Percentiles rank a stretch among this genome's conserved stretches.
Conservation (phyloP, 2,113 vertebrate species). For the Macaca mulatta region DNA sequence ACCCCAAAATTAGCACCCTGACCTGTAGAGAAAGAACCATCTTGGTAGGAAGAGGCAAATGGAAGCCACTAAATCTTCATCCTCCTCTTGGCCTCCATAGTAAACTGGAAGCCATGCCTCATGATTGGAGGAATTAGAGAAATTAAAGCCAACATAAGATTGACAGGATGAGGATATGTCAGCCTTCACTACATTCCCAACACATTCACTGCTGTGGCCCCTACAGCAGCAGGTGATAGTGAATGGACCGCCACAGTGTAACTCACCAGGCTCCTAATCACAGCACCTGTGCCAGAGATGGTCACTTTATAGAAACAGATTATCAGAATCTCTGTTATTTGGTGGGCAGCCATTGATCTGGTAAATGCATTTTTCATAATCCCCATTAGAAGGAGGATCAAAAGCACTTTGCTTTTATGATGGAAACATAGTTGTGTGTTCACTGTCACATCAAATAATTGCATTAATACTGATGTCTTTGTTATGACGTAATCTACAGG, state of each 20-base stretch:
- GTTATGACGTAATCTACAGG: not conserved
- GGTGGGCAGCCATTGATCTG: not conserved
- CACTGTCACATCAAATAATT: not conserved
- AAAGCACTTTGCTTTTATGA: not conserved
- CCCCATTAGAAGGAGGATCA: not conserved
- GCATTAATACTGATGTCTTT: not conserved
- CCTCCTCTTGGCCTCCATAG: not conserved
- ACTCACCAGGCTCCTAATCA: not conserved
- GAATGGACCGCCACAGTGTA: not conserved
- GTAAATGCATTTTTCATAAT: not conserved
- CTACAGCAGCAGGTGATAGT: no score
- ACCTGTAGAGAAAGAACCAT: no score
- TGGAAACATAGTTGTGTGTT: not conserved
- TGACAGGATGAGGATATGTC: not conserved
- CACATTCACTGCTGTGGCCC: not conserved
- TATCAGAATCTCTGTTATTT: not conserved
- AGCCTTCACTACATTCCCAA: not conserved
- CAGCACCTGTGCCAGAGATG: not conserved
- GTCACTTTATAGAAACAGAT: not conserved
- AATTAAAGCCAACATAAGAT: not conserved
- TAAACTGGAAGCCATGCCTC: not conserved
- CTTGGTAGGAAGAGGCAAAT: not conserved
- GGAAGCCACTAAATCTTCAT: not conserved
- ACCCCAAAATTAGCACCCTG: not conserved
- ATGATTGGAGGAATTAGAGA: no score